Evolutionary conservation across 2,888 invertebrate species (phyloP).

Genomic region (Hirudinaria manillensis): DNA sequence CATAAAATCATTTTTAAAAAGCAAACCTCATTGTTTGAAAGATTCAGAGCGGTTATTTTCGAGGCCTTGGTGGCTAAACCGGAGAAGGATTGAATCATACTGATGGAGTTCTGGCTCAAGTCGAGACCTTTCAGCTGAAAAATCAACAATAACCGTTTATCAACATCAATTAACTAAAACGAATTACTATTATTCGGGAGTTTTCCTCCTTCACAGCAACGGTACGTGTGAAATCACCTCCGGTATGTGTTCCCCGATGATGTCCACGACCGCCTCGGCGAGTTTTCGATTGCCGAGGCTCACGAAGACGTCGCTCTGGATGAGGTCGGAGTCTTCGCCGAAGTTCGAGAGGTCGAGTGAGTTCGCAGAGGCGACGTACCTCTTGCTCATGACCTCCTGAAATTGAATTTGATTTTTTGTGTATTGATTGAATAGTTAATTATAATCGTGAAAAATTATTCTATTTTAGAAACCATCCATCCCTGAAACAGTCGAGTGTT

Average conservation of each 20-base stretch:
- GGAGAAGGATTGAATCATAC: neutral
- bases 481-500: too few relatives aligned
- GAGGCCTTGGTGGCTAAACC: neutral
- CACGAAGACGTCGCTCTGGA: neutral
- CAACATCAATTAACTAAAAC: too few relatives aligned
- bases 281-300: neutral
- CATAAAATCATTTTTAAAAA: too few relatives aligned
- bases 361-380: neutral
- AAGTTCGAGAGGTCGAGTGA: conserved; percentile 24
- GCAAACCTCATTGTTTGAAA: conserved; percentile 10
- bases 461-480: too few relatives aligned
- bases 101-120: conserved; percentile 4
- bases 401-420: neutral
- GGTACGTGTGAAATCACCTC: conserved; percentile 1
- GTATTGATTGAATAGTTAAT: neutral
- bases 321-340: neutral
- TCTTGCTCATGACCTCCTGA: conserved; percentile 24
- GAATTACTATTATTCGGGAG: too few relatives aligned
- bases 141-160: neutral
- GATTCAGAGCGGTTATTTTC: conserved; percentile 3
- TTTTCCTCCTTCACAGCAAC: too few relatives aligned
- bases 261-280: neutral
- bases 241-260: conserved; percentile 14
- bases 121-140: conserved; percentile 13
- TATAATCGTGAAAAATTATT: too few relatives aligned